Base-by-base conservation (phyloP, 2,113 vertebrate species). In the Axis porcinus region DNA sequence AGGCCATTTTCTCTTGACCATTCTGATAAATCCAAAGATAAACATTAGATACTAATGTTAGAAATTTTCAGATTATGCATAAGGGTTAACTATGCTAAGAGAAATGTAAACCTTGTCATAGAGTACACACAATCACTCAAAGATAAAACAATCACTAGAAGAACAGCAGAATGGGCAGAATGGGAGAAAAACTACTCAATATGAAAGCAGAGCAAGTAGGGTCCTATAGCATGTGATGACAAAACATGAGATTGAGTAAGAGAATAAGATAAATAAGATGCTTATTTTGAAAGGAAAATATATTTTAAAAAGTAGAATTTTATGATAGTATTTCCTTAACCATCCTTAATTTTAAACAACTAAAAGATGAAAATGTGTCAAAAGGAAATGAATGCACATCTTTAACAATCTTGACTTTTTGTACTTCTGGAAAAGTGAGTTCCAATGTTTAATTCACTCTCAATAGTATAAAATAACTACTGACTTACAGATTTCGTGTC, bases 321-420 rank as follows among this genome's bases (percentile, higher is more conserved):
- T 27, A 87, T 45, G 90, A 27, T 21, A 93, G 21, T 21, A 57
- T 82, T 79, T 91, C 57, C 89, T 92, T 78, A 93, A 91, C 36
- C 16, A 70, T 82, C 91, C 47, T 82, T 95, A 93, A 93, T 76
- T 93, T 25, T 76, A 64, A 52, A 88, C 6, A 83, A 86, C 45
- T 92, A 92, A 36, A 74, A 97, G 85, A 81, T 92, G 62, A 86
- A 95, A 95, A 55, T 79, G 45, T 84, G 50, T 43, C 43, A 23
- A 64, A 88, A 96, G 78, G 45, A 30, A 50, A n/a, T 19, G 64
- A 92, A 93, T 21, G 19, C 21, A 90, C 23, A 76, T 6, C 13
- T 78, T 96, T 86, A 45, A 74, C 28, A 60, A 82, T 54, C 82
- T 36, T 79, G 33, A 55, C 57, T 25, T 86, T 54, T 30, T 19